Conservation (phyloP, 2,113 vertebrate genomes). For the Glareola pratincola region DNA sequence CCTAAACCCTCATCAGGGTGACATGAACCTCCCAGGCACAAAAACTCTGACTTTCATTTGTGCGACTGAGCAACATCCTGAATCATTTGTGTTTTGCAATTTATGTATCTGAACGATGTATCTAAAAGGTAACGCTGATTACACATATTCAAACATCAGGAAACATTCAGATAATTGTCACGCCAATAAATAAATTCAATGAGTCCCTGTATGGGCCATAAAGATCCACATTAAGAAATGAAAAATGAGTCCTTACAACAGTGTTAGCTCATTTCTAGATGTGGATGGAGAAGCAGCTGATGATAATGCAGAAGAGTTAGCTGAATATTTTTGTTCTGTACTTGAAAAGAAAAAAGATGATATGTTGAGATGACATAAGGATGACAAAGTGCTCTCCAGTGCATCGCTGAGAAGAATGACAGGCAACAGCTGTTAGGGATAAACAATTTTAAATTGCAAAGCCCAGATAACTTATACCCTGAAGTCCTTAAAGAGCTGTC, state of each 20-base stretch:
- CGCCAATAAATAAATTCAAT: background rate
- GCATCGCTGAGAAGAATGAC: background rate
- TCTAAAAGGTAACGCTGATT: background rate
- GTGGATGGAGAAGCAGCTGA: background rate
- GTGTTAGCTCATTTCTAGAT: constrained; percentile 4
- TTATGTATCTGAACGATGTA: background rate
- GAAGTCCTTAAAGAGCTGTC: background rate
- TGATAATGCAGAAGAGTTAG: background rate
- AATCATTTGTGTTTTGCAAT: background rate
- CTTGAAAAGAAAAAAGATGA: constrained; percentile 23
- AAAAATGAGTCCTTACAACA: background rate
- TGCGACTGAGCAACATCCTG: background rate
- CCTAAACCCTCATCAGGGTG: background rate
- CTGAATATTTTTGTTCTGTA: constrained; percentile 5
- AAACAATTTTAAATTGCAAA: constrained; percentile 20
- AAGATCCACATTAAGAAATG: background rate
- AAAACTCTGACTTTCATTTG: background rate
- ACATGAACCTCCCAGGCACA: background rate
- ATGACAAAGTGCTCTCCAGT: constrained; percentile 1
- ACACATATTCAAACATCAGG: background rate
- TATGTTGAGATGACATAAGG: background rate
- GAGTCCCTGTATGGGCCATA: background rate
- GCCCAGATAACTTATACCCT: background rate
- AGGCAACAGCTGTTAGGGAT: constrained; percentile 27
- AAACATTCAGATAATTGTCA: background rate